Evolutionary conservation across 2,888 invertebrate species (phyloP).

Genomic region (Ecliptopera silaceata): DNA sequence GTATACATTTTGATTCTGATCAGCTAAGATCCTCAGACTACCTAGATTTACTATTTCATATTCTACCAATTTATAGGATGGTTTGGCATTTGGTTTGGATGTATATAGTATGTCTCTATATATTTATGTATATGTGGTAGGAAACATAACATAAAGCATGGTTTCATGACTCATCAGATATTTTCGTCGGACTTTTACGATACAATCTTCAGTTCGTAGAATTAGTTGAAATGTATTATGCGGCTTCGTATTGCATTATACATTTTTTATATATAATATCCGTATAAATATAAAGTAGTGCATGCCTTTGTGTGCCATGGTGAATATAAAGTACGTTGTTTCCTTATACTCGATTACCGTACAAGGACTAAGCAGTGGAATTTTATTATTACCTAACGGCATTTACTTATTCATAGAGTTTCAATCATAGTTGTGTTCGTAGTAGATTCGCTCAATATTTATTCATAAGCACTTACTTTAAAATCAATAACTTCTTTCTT

Average conservation of each 20-base stretch:
- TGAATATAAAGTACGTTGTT: conserved; percentile 28
- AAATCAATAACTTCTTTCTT: no score
- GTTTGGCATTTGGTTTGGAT: no score
- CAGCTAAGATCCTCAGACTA: no score
- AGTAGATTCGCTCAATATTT: background rate
- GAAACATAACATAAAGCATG: conserved; percentile 34
- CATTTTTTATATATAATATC: background rate
- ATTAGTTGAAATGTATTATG: background rate
- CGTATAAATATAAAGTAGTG: conserved; percentile 6
- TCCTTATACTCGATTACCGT: conserved; percentile 25
- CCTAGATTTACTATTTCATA: no score
- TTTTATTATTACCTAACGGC: background rate
- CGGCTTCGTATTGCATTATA: background rate
- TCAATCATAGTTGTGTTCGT: background rate
- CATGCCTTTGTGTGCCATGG: conserved; percentile 29
- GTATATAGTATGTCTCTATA: no score
- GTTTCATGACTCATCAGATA: conserved; percentile 37
- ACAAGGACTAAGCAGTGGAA: conserved; percentile 17
- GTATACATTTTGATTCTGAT: background rate
- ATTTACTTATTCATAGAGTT: conserved; percentile 11
- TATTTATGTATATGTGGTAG: no score
- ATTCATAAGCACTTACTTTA: no score
- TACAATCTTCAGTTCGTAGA: conserved; percentile 24
- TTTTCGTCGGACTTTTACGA: conserved; percentile 29
- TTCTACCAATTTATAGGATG: no score